phyloP scores from a whole-genome alignment of 2,888 invertebrate genomes.

The Cheilosia variabilis region DNA sequence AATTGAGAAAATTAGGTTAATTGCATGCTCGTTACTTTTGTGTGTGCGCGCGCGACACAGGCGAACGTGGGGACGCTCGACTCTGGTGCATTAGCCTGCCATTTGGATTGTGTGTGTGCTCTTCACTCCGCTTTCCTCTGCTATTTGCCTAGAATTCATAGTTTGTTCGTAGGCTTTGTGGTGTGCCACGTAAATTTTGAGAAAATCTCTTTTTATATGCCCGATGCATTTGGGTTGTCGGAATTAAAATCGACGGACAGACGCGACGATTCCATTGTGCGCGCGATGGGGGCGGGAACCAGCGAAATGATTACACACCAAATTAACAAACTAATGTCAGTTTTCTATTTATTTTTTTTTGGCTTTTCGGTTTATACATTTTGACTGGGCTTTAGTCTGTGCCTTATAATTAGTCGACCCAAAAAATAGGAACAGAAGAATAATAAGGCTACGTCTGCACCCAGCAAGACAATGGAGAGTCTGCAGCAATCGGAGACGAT shows the following conservation, averaged over 20 bases:
- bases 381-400: slow-evolving; percentile 8
- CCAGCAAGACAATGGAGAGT: slow-evolving; percentile 17
- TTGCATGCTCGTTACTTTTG: slow-evolving; percentile 74
- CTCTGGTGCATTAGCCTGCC: slow-evolving; percentile 35
- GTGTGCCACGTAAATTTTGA: slow-evolving; percentile 64
- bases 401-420: slow-evolving; percentile 44
- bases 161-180: slow-evolving; percentile 57
- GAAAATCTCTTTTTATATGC: slow-evolving; percentile 57
- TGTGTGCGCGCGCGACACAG: slow-evolving; percentile 32
- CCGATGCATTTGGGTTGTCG: slow-evolving; percentile 45
- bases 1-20: slow-evolving; percentile 76
- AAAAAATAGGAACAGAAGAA: slow-evolving; percentile 11
- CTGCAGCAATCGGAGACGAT: slow-evolving; percentile 7
- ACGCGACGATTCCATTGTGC: slow-evolving; percentile 26
- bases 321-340: slow-evolving; percentile 67
- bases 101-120: slow-evolving; percentile 41
- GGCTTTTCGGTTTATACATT: slow-evolving; percentile 7
- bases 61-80: no score
- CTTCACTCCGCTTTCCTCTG: slow-evolving; percentile 22
- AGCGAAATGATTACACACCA: slow-evolving; percentile 72
- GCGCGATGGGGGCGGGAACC: slow-evolving; percentile 18
- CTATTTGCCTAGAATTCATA: slow-evolving; percentile 52
- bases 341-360: neutral
- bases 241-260: slow-evolving; percentile 30
- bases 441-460: slow-evolving; percentile 8